Evolutionary conservation across 2,888 invertebrate genomes (phyloP).

Genomic region (Julus scanicus): DNA sequence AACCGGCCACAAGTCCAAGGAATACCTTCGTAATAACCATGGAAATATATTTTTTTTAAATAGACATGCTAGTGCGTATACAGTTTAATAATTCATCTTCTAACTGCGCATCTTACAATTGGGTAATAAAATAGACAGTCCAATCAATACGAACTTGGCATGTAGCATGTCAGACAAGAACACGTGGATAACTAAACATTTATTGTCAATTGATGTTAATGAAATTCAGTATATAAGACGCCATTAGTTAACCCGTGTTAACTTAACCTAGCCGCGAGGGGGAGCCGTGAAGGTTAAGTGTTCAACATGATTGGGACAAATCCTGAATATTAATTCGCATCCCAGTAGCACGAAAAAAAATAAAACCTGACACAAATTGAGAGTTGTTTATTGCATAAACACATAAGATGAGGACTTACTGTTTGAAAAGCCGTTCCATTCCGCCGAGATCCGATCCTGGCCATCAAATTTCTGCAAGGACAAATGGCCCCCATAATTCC

Average conservation of each 20-base stretch:
- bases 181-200: neutral
- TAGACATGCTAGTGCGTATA: too few relatives aligned
- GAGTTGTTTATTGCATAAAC: neutral
- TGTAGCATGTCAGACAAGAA: neutral
- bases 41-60: too few relatives aligned
- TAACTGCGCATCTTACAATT: too few relatives aligned
- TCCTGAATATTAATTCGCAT: neutral
- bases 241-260: neutral
- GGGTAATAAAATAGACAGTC: too few relatives aligned
- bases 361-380: neutral
- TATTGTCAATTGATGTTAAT: constrained; percentile 7
- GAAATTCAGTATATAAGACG: neutral
- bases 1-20: too few relatives aligned
- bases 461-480: constrained; percentile 57
- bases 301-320: neutral
- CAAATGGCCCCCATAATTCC: constrained; percentile 58
- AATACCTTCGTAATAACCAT: too few relatives aligned
- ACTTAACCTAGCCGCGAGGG: neutral
- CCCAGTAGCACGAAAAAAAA: neutral
- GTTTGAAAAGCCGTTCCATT: constrained; percentile 49
- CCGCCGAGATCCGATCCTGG: constrained; percentile 42
- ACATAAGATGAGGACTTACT: neutral
- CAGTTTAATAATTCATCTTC: too few relatives aligned
- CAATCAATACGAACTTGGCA: too few relatives aligned
- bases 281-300: neutral